Evolutionary conservation across 2,888 invertebrate species (phyloP).

Genomic region (Ormyrus pomaceus): DNA sequence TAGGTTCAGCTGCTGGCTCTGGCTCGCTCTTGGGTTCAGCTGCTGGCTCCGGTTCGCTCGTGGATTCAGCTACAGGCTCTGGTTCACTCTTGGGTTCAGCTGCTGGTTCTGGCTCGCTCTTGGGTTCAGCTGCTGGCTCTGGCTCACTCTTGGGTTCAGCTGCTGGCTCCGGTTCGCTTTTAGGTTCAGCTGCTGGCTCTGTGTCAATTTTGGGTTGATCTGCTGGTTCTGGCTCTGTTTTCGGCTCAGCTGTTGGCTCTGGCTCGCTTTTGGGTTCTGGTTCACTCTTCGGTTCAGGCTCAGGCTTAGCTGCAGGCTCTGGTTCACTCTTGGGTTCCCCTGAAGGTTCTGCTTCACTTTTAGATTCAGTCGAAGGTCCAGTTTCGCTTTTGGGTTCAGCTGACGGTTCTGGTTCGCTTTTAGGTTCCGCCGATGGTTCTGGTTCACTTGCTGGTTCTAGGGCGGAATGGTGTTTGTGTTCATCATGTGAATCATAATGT

Average conservation of each 20-base stretch:
- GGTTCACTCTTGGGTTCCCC: conserved; percentile 65
- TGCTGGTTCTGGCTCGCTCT: conserved; percentile 63
- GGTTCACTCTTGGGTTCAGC: conserved; percentile 61
- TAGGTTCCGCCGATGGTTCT: conserved; percentile 57
- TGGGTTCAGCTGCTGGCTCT: conserved; percentile 59
- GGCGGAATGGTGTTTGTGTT: conserved; percentile 59
- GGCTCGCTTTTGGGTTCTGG: conserved; percentile 58
- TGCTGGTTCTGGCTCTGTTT: conserved; percentile 64
- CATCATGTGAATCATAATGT: conserved; percentile 52
- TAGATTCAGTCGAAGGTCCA: conserved; percentile 62
- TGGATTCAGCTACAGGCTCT: conserved; percentile 62
- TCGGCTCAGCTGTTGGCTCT: conserved; percentile 59
- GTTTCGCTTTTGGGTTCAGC: conserved; percentile 62
- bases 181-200: conserved; percentile 61
- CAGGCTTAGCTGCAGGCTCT: conserved; percentile 60
- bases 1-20: conserved; percentile 57
- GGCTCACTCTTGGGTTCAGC: conserved; percentile 55
- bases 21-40: conserved; percentile 65
- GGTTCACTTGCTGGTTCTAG: conserved; percentile 61
- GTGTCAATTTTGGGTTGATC: conserved; percentile 56
- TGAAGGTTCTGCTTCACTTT: conserved; percentile 59
- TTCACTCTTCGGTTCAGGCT: conserved; percentile 61
- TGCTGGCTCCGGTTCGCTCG: conserved; percentile 2
- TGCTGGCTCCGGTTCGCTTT: conserved; percentile 56
- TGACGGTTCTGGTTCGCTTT: conserved; percentile 56